Percentiles rank a stretch among this genome's conserved stretches.
phyloP scores from a whole-genome alignment of 2,113 vertebrate genomes.

The Eulemur rufifrons region DNA sequence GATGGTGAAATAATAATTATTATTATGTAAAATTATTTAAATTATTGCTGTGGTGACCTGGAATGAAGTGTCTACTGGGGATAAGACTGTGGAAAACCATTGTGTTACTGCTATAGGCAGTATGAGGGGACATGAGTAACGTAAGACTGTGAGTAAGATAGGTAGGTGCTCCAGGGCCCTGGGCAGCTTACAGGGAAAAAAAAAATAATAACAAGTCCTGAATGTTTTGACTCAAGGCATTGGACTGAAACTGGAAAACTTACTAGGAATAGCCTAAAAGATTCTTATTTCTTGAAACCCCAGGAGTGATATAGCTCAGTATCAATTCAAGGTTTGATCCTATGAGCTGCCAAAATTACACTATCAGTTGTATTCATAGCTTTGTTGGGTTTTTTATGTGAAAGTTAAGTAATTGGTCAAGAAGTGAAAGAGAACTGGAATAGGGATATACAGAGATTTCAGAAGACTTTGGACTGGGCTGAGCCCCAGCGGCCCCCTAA shows the following conservation, averaged over 20 bases:
- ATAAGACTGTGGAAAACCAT: not conserved
- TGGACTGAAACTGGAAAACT: not conserved
- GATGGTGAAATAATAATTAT: not conserved
- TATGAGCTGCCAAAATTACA: not conserved
- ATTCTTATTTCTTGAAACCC: not conserved
- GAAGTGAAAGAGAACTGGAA: not conserved
- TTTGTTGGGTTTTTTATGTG: not conserved
- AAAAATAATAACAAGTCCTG: not conserved
- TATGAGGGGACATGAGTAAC: not conserved
- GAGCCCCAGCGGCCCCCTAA: not conserved
- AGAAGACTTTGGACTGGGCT: not conserved
- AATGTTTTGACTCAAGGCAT: not conserved
- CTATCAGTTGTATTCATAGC: not conserved
- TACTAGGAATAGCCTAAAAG: not conserved
- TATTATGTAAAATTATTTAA: not conserved
- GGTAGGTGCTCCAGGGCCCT: not conserved
- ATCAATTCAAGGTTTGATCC: not conserved
- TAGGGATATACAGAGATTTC: not conserved
- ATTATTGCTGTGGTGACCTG: not conserved
- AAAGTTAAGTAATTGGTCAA: not conserved
- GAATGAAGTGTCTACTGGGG: not conserved
- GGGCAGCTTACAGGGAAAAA: not conserved
- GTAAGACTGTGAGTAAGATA: not conserved
- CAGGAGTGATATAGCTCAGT: not conserved
- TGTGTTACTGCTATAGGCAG: not conserved